A percentile compares a stretch with the other conserved stretches of the same genome.
Conservation (phyloP, 2,797 vertebrate species). For the Macropus fuliginosus region DNA sequence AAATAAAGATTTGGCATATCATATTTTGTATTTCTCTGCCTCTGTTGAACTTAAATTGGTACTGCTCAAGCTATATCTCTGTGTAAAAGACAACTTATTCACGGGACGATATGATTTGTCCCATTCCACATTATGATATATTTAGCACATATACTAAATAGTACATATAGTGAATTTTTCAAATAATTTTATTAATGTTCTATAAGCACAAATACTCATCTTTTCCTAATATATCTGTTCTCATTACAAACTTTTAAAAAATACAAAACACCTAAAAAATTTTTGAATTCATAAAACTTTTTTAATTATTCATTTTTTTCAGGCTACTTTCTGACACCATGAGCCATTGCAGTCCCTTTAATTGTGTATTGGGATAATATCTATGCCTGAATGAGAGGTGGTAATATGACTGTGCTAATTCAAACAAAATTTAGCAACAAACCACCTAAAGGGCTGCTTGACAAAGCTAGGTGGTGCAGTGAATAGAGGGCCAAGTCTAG, state of each 20-base stretch:
- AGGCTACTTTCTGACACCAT: constrained; percentile 66
- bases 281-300: constrained; percentile 48
- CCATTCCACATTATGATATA: background rate
- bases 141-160: background rate
- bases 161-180: background rate
- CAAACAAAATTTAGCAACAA: constrained; percentile 56
- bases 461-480: background rate
- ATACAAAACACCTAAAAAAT: background rate
- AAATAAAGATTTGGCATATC: constrained; percentile 42
- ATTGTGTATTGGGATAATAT: constrained; percentile 61
- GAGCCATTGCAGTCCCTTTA: constrained; percentile 59
- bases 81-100: background rate
- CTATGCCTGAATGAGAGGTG: constrained; percentile 56
- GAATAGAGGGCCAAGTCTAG: background rate
- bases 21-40: constrained; percentile 10
- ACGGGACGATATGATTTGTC: background rate
- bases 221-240: background rate
- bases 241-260: constrained; percentile 40
- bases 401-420: constrained; percentile 23
- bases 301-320: constrained; percentile 53
- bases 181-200: background rate
- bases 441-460: background rate
- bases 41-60: background rate
- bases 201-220: background rate
- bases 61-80: background rate